Conservation (phyloP, 2,113 vertebrate species). For the Microcebus murinus region DNA sequence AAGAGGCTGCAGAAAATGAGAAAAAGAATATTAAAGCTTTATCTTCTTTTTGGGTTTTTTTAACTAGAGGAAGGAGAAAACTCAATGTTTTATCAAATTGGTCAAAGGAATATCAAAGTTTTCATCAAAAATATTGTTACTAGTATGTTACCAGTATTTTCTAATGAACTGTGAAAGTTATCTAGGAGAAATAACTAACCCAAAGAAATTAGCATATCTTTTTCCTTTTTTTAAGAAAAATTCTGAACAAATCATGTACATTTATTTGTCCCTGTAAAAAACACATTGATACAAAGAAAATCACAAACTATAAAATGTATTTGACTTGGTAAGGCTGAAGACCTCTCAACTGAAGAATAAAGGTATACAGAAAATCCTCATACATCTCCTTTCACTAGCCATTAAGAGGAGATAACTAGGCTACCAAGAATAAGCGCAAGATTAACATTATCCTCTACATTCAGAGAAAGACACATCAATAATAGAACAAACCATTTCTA, state of each 20-base stretch:
- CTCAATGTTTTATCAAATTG: not conserved
- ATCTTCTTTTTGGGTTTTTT: not conserved
- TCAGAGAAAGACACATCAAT: not conserved
- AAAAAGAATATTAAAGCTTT: not conserved
- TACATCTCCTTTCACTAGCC: not conserved
- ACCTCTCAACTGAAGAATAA: not conserved
- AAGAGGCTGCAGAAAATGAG: not conserved
- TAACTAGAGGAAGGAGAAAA: not conserved
- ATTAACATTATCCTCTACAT: not conserved
- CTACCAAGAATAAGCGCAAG: not conserved
- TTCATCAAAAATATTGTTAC: not conserved
- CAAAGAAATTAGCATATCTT: not conserved
- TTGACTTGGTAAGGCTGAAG: not conserved
- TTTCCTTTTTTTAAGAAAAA: not conserved
- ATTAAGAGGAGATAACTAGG: not conserved
- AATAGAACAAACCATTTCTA: not conserved
- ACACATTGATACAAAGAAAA: constrained; percentile 5
- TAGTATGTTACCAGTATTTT: not conserved
- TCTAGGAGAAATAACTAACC: not conserved
- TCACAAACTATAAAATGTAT: constrained; percentile 18
- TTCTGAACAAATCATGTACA: not conserved
- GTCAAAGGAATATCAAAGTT: constrained; percentile 1
- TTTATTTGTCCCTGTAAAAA: not conserved
- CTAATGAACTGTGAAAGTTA: not conserved
- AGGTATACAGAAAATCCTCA: not conserved